Evolutionary conservation across 2,113 vertebrate genomes (phyloP).

Genomic region (Bufo bufo): DNA sequence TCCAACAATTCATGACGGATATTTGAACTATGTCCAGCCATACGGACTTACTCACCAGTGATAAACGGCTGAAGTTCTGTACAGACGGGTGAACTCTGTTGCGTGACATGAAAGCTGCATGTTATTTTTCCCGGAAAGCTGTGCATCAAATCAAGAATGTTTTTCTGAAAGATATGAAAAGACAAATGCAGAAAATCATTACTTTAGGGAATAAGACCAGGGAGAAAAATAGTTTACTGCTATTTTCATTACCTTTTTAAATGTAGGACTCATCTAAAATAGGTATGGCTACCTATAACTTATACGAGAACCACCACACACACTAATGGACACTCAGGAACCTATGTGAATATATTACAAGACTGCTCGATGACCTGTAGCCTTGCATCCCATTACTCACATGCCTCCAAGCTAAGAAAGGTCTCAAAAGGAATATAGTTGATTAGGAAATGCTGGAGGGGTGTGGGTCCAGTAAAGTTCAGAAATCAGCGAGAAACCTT

Average conservation of each 20-base stretch:
- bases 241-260: neutral
- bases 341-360: no score
- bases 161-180: slow-evolving; percentile 73
- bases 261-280: neutral
- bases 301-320: no score
- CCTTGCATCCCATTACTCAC: no score
- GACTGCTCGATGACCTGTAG: no score
- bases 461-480: no score
- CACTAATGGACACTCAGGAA: no score
- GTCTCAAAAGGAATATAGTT: no score
- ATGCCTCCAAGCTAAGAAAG: no score
- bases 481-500: no score
- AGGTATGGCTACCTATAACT: no score
- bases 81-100: slow-evolving; percentile 77
- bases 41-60: slow-evolving; percentile 73
- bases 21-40: slow-evolving; percentile 40
- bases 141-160: slow-evolving; percentile 79
- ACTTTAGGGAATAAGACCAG: neutral
- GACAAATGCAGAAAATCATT: slow-evolving; percentile 50
- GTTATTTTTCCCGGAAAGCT: slow-evolving; percentile 85
- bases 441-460: no score
- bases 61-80: slow-evolving; percentile 77
- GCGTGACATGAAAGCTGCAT: slow-evolving; percentile 87
- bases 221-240: neutral
- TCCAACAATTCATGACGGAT: slow-evolving; percentile 32